Percentiles rank a stretch among this genome's conserved stretches.
phyloP scores from a whole-genome alignment of 2,888 invertebrate genomes.

The Diarsia rubi region DNA sequence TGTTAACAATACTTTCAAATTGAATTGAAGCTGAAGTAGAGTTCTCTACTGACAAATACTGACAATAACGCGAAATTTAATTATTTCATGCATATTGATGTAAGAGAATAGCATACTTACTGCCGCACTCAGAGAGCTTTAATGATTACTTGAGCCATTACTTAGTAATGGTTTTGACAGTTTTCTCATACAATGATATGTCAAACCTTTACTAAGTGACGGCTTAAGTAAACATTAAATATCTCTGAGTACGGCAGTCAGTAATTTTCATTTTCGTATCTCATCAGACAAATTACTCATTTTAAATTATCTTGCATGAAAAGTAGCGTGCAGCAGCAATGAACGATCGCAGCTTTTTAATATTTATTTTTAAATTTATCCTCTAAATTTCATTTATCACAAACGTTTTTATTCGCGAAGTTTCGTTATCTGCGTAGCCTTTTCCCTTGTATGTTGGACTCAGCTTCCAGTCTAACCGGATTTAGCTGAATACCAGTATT shows the following conservation, averaged over 20 bases:
- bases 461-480: no score
- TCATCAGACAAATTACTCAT: conserved; percentile 34
- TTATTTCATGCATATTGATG: neutral
- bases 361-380: conserved; percentile 44
- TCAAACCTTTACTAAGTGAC: no score
- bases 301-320: conserved; percentile 18
- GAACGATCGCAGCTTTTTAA: conserved; percentile 10
- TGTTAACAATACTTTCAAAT: neutral
- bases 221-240: no score
- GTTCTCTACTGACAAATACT: neutral
- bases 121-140: no score
- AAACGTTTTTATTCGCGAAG: neutral
- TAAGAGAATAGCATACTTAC: neutral
- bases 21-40: neutral
- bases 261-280: neutral
- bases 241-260: no score
- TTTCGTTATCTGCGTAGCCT: no score
- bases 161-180: no score
- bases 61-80: neutral
- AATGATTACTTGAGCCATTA: no score
- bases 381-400: no score
- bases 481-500: no score
- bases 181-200: no score
- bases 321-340: conserved; percentile 37
- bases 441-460: no score